Evolutionary conservation across 2,888 invertebrate genomes (phyloP).

Genomic region (Tetrapedia diversipes): DNA sequence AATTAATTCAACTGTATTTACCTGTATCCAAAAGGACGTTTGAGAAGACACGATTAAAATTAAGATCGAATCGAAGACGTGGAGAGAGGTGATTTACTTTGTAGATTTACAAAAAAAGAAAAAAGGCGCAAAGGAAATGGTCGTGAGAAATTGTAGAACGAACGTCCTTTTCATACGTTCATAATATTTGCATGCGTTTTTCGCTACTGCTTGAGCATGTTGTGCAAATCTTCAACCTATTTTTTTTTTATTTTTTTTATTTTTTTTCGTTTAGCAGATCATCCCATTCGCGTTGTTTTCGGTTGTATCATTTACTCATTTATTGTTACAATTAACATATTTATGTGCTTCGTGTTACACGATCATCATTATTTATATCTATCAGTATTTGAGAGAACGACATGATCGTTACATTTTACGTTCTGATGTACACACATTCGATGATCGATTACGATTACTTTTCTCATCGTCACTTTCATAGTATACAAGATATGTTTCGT

Average conservation of each 20-base stretch:
- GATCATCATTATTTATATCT: constrained; percentile 16
- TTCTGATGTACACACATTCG: background rate
- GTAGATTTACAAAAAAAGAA: constrained; percentile 1
- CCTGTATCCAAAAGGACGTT: constrained; percentile 33
- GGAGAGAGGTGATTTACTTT: no score
- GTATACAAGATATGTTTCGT: background rate
- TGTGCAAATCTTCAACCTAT: constrained; percentile 60
- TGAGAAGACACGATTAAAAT: constrained; percentile 10
- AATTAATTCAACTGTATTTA: constrained; percentile 27
- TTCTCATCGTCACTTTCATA: background rate
- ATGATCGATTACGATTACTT: constrained; percentile 14
- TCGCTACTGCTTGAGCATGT: constrained; percentile 59
- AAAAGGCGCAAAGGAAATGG: background rate
- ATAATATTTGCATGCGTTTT: constrained; percentile 64
- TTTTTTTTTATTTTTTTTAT: constrained; percentile 22
- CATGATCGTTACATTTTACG: background rate
- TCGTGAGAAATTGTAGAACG: background rate
- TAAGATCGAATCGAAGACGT: background rate
- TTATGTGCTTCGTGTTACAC: constrained; percentile 29
- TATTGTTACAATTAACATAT: constrained; percentile 36
- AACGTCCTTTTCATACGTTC: constrained; percentile 41
- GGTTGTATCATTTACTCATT: constrained; percentile 13
- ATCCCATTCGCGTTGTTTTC: constrained; percentile 37
- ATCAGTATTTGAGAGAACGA: background rate
- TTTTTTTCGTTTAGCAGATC: constrained; percentile 30